Evolutionary conservation across 2,797 vertebrate species (phyloP).

Genomic region (Thripadectes ignobilis): DNA sequence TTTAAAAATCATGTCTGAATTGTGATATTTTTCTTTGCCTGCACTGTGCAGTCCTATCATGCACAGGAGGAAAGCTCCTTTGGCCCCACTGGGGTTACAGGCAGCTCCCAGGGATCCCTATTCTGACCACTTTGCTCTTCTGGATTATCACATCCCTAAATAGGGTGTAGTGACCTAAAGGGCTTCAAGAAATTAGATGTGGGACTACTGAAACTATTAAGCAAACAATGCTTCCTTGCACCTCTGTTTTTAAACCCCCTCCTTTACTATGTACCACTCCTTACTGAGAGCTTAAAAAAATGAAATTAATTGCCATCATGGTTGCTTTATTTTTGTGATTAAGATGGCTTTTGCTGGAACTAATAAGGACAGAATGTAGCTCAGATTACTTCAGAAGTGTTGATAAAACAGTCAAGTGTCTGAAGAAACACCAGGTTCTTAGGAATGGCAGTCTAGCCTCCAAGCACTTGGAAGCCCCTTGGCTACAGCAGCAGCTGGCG

Average conservation of each 20-base stretch:
- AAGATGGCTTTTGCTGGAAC: not conserved
- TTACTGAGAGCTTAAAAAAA: not conserved
- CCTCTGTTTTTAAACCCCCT: not conserved
- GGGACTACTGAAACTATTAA: not conserved
- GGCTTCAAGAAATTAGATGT: not conserved
- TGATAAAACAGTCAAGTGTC: not conserved
- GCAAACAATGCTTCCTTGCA: not conserved
- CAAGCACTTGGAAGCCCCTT: not conserved
- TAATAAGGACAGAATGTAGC: not conserved
- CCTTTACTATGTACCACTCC: not conserved
- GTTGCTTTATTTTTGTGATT: not conserved
- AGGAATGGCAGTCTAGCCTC: not conserved
- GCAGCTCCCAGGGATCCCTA: rapidly evolving
- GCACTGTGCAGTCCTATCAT: not conserved
- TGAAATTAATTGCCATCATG: not conserved
- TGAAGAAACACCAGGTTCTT: not conserved
- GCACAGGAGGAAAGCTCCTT: not conserved
- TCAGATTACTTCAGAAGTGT: not conserved
- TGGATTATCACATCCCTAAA: not conserved
- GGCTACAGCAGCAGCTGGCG: not conserved
- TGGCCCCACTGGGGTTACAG: rapidly evolving
- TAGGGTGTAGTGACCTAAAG: not conserved
- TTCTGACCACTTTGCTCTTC: not conserved
- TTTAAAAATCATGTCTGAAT: not conserved
- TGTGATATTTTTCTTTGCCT: not conserved